These are phyloP conservation scores for Catocala sponsa DNA, from an alignment of 2,888 invertebrate genomes.

Conservation along the genomic window DNA sequence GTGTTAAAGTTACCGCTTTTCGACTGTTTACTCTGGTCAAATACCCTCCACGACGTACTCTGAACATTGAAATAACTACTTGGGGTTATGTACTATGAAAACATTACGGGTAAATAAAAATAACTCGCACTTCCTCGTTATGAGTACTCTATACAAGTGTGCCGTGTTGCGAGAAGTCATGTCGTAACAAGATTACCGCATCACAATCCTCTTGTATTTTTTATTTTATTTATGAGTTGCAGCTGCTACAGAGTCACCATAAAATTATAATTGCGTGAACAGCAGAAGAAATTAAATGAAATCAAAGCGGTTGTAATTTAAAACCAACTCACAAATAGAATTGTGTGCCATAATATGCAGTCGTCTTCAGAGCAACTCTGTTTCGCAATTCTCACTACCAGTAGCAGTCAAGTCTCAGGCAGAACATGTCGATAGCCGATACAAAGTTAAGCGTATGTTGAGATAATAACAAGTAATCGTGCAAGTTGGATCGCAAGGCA, in stretches of 20 bases:
- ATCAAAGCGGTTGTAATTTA: conserved; percentile 44
- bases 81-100: conserved; percentile 40
- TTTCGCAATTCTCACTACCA: conserved; percentile 57
- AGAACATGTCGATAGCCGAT: conserved; percentile 71
- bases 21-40: conserved; percentile 67
- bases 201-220: conserved; percentile 3
- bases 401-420: conserved; percentile 59
- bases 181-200: conserved; percentile 6
- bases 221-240: conserved; percentile 1
- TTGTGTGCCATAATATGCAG: conserved; percentile 55
- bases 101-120: conserved; percentile 43
- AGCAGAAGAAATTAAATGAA: conserved; percentile 39
- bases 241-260: not conserved
- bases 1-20: conserved; percentile 67
- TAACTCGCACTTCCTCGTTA: conserved; percentile 19
- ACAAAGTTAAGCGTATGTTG: conserved; percentile 74
- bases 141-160: conserved; percentile 23
- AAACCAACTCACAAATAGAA: conserved; percentile 51
- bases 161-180: not conserved
- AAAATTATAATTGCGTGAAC: conserved; percentile 40
- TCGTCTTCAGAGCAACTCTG: conserved; percentile 55
- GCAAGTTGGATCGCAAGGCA: conserved; percentile 72
- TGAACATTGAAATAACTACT: conserved; percentile 50
- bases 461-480: conserved; percentile 81
- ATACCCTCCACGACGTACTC: conserved; percentile 50